Base-by-base conservation (phyloP, 2,888 invertebrate genomes). In the Horisme vitalbata region DNA sequence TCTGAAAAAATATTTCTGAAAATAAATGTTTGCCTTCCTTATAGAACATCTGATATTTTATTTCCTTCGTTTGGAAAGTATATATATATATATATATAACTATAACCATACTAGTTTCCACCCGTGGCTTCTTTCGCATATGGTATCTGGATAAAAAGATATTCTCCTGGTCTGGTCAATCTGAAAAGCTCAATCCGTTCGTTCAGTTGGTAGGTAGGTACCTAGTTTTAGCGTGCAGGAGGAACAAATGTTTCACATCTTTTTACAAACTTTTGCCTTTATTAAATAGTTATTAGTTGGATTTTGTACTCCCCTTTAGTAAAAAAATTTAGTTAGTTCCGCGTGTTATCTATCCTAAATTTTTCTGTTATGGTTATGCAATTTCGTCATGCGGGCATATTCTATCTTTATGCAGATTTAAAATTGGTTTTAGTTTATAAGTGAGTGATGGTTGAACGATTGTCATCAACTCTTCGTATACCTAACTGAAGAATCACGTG, bases 381-480 rank as follows among this genome's bases (percentile, higher is more conserved):
- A 34, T 30, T 20, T 3, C 10, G 12, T 10, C 7, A 45, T 44
- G 35, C 44, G 49, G 44, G 44, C 21, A 18, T 9, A 28, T 44
- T 44, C 21, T 34, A 6, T 8, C n/a, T 9, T 23, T 5, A 18
- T 18, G 4, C 32, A 33, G n/a, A 38, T 28, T 10, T 13, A 10
- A 20, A 24, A 15, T 33, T 13, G 18, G 24, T 15, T 28, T 8
- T n/a, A 3, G 23, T 36, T 37, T 49, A 49, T 32, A 49, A 44
- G 30, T 34, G 21, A 35, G 35, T n/a, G 10, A 14, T 23, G 8
- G 14, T 35, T 23, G 11, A 49, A 34, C 12, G 10, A 23, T 26
- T 15, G 9, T 11, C 36, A 44, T 39, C 21, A 23, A 27, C 12
- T 10, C 34, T 23, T 10, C n/a, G 8, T 15, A 18, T 15, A 21